Evolutionary conservation across 2,113 vertebrate genomes (phyloP), one percentile per base, ranked within the genome.

Genomic region (Crotalus viridis): DNA sequence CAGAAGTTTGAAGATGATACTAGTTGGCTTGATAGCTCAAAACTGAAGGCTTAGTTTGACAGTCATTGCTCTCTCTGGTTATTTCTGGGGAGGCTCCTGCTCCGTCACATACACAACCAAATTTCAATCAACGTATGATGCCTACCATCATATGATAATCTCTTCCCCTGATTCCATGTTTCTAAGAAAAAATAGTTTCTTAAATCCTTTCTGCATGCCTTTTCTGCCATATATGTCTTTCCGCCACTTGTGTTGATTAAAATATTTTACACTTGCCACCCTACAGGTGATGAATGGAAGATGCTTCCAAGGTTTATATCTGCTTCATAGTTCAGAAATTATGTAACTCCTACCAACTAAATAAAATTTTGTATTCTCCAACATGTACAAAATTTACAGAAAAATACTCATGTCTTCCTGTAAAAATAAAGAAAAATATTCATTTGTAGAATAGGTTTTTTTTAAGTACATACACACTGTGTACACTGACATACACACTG

Each of bases 341-440:
- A 39, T 59, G 12, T 52, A 3, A 15, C 33, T 51, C 24, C n/a
- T 33, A 88, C 54, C 46, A 81, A 85, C 69, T 24, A 94, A 91
- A 93, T 28, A 39, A 81, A 39, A 24, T 21, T 81, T 92, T 85
- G n/a, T 89, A 89, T 19, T 57, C 5, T 57, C 48, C 10, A 17
- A 85, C 57, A 85, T 92, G 10, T 52, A n/a, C 28, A 91, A 8
- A 33, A 86, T 7, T 69, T 54, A 48, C 69, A 89, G 33, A 88
- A 87, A 7, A 92, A 13, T 22, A 92, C 56, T 59, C 85, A 89
- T 94, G 85, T 81, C 21, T 61, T 39, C 90, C 90, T 89, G 48
- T 59, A 92, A 28, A 5, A 89, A 93, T 10, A 94, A 93, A 74
- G 93, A 59, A 94, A 94, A 87, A 85, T 91, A 57, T 52, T 94